Evolutionary conservation across 2,888 invertebrate species (phyloP).

Genomic region (Dasypogon diadema): DNA sequence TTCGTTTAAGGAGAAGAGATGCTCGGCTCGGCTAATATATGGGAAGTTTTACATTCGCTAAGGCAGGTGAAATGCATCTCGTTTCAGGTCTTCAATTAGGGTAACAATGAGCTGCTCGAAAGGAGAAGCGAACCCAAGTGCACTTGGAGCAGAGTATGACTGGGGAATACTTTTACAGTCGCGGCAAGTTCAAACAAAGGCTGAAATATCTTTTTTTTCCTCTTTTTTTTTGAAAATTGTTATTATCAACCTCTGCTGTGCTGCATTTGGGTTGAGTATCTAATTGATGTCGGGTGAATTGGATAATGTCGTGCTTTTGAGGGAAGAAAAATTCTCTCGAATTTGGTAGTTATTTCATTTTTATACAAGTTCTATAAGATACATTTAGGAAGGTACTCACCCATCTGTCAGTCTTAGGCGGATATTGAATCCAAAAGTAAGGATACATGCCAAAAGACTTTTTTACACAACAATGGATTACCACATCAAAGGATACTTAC

Average conservation of each 20-base stretch:
- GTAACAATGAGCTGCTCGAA: slow-evolving; percentile 26
- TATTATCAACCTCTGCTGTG: too few relatives aligned
- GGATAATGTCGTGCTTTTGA: too few relatives aligned
- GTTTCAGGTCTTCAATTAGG: slow-evolving; percentile 22
- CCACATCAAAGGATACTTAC: neutral
- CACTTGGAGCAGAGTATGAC: neutral
- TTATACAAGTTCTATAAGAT: too few relatives aligned
- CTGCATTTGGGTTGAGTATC: too few relatives aligned
- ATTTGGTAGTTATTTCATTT: too few relatives aligned
- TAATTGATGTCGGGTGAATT: too few relatives aligned
- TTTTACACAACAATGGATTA: neutral
- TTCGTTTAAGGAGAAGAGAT: slow-evolving; percentile 4
- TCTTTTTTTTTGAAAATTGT: too few relatives aligned
- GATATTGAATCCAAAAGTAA: too few relatives aligned
- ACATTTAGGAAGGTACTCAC: too few relatives aligned
- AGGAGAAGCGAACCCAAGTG: slow-evolving; percentile 1
- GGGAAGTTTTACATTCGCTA: slow-evolving; percentile 2
- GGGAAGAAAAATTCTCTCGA: too few relatives aligned
- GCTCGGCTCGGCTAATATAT: neutral
- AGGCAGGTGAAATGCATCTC: slow-evolving; percentile 33
- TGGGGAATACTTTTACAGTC: neutral
- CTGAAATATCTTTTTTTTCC: neutral
- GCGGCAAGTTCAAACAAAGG: slow-evolving; percentile 22
- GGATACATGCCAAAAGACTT: too few relatives aligned
- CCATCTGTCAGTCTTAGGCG: too few relatives aligned